Conservation (phyloP, 1,140 invertebrate genomes). For the Hirudo medicinalis region DNA sequence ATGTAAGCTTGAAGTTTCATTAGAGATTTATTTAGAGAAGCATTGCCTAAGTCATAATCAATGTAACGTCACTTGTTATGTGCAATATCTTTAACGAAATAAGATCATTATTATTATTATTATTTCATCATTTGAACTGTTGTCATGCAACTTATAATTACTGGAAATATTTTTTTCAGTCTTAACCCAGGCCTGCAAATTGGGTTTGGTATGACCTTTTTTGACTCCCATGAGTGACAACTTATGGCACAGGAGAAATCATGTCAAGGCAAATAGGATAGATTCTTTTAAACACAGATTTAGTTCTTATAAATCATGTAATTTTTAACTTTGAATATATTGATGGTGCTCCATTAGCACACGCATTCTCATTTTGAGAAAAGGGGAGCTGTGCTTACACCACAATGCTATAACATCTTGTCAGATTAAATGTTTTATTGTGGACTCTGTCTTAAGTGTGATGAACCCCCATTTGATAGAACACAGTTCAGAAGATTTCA, state of each 20-base stretch:
- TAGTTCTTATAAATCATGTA: background rate
- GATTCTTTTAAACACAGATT: background rate
- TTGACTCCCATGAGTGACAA: background rate
- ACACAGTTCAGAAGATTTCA: too few species aligned
- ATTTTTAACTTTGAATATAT: background rate
- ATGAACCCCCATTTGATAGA: too few species aligned
- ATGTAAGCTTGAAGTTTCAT: background rate
- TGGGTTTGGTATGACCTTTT: background rate
- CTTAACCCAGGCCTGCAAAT: conserved; percentile 3
- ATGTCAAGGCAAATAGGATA: background rate
- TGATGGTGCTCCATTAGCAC: background rate
- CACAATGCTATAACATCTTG: too few species aligned
- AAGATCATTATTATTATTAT: background rate
- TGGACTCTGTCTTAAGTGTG: too few species aligned
- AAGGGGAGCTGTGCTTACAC: too few species aligned
- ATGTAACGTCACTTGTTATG: background rate
- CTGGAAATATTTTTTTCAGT: background rate
- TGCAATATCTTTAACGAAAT: background rate
- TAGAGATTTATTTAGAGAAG: background rate
- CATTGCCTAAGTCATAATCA: background rate
- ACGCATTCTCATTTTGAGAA: background rate
- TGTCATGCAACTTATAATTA: background rate
- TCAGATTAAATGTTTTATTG: too few species aligned
- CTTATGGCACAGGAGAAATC: background rate
- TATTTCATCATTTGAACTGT: background rate